Percentiles rank a stretch among this genome's conserved stretches.
These are phyloP conservation scores for Stichopus chloronotus DNA, from an alignment of 35 echinoderm and acorn worm genomes.

Conservation along the genomic window DNA sequence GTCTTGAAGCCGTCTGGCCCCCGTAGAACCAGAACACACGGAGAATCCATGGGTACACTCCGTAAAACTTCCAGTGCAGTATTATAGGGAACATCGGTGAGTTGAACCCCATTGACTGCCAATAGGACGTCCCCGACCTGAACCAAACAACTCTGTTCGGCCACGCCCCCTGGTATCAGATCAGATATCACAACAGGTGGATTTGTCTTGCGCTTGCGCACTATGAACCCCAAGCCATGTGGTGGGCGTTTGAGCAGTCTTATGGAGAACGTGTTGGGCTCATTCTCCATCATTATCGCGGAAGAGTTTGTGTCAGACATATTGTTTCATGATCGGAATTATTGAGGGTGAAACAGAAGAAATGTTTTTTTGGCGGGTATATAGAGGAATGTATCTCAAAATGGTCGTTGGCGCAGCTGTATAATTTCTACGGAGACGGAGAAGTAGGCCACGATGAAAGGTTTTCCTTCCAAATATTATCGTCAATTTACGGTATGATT, in stretches of 20 bases:
- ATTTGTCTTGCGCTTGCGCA: constrained; percentile 93
- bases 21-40: constrained; percentile 84
- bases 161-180: constrained; percentile 87
- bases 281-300: constrained; percentile 85
- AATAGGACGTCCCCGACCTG: constrained; percentile 86
- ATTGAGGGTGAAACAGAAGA: background rate
- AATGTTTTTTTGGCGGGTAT: background rate
- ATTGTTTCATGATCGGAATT: constrained; percentile 14
- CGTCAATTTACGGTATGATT: background rate
- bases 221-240: constrained; percentile 90
- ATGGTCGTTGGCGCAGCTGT: no score
- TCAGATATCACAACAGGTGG: constrained; percentile 94
- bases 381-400: no score
- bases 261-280: constrained; percentile 93
- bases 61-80: constrained; percentile 92
- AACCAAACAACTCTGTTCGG: constrained; percentile 86
- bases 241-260: constrained; percentile 88
- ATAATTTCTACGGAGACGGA: no score
- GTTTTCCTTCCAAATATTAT: background rate
- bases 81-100: constrained; percentile 92
- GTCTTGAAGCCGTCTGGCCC: constrained; percentile 90
- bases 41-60: constrained; percentile 91
- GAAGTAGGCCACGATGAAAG: background rate
- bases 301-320: constrained; percentile 56
- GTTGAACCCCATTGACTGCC: constrained; percentile 90